Evolutionary conservation across 2,113 vertebrate species (phyloP).

Genomic region (Sylvilagus bachmani): DNA sequence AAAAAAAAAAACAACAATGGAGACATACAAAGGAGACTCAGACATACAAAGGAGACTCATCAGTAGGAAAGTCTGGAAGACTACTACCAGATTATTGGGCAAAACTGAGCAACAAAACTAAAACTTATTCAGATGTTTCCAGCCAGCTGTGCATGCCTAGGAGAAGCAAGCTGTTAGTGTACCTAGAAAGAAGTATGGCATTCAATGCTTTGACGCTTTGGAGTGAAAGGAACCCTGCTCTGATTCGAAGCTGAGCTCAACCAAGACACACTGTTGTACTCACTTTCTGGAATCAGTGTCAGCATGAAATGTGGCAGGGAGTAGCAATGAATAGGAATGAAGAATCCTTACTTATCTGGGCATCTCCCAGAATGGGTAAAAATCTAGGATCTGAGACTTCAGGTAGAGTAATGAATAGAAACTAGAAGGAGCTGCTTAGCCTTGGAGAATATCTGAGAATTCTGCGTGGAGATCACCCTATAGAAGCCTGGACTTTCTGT

Average conservation of each 20-base stretch:
- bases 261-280: neutral
- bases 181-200: neutral
- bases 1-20: neutral
- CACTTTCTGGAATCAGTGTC: neutral
- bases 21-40: neutral
- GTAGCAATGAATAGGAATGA: neutral
- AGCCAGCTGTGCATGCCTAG: rapidly evolving
- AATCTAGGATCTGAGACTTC: neutral
- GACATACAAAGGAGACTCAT: neutral
- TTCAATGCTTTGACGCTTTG: neutral
- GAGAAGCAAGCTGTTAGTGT: neutral
- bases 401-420: neutral
- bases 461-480: too few species aligned
- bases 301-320: neutral
- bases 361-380: neutral
- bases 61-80: neutral
- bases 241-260: neutral
- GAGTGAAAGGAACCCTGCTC: neutral
- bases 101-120: neutral
- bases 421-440: neutral
- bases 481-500: neutral
- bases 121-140: neutral
- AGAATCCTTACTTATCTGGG: neutral
- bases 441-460: neutral
- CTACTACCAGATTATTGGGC: neutral